Evolutionary conservation across 2,888 invertebrate species (phyloP).

Genomic region (Latrodectus elegans): DNA sequence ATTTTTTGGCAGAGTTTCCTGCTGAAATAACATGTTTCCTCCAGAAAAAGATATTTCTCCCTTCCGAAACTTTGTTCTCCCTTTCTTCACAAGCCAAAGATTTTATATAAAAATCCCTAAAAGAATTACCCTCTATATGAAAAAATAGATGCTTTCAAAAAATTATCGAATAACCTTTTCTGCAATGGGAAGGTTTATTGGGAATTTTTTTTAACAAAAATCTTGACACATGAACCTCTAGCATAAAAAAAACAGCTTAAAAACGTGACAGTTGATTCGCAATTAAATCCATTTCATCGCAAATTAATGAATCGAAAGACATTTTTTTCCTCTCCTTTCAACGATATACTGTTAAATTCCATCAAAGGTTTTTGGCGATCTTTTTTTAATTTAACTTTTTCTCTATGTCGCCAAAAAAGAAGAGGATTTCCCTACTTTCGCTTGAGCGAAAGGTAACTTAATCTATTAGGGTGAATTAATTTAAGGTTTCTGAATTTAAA

Average conservation of each 20-base stretch:
- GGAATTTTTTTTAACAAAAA: too few species aligned
- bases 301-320: conserved; percentile 58
- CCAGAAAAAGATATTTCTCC: too few species aligned
- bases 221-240: background rate
- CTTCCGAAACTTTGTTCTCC: too few species aligned
- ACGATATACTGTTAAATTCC: conserved; percentile 38
- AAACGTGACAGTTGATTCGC: conserved; percentile 33
- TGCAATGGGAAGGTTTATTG: too few species aligned
- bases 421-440: background rate
- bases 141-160: too few species aligned
- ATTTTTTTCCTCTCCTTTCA: conserved; percentile 20
- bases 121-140: too few species aligned
- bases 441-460: conserved; percentile 29
- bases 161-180: too few species aligned
- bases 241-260: background rate
- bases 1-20: too few species aligned
- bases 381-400: conserved; percentile 20
- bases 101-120: too few species aligned
- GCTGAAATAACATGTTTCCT: too few species aligned
- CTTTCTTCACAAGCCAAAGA: too few species aligned
- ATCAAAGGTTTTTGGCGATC: conserved; percentile 28
- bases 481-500: background rate
- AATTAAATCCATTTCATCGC: conserved; percentile 64
- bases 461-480: conserved; percentile 43
- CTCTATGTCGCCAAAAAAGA: background rate